Percentiles rank a stretch among this genome's conserved stretches.
Conservation (phyloP, 2,888 invertebrate species). For the Girardia tigrina region DNA sequence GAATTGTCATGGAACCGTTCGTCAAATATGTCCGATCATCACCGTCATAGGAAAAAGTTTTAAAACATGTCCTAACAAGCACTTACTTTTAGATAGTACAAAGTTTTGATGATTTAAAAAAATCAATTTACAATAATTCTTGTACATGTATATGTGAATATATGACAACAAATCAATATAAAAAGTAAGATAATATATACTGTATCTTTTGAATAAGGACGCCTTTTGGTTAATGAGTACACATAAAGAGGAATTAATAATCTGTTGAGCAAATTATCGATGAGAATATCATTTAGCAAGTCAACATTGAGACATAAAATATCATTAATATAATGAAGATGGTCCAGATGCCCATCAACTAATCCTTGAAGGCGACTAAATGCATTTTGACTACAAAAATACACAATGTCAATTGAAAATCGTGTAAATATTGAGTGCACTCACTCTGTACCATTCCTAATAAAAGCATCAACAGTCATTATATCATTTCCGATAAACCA, state of each 20-base stretch:
- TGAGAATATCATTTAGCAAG: constrained; percentile 77
- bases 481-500: constrained; percentile 98
- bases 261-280: constrained; percentile 80
- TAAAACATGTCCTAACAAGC: too few relatives aligned
- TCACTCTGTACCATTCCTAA: constrained; percentile 60
- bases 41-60: too few relatives aligned
- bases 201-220: background rate
- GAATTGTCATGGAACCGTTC: too few relatives aligned
- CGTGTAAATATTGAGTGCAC: too few relatives aligned
- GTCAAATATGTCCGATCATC: too few relatives aligned
- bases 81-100: too few relatives aligned
- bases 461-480: constrained; percentile 79
- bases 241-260: constrained; percentile 81
- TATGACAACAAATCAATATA: too few relatives aligned
- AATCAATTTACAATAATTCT: too few relatives aligned
- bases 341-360: constrained; percentile 89
- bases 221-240: constrained; percentile 62
- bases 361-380: constrained; percentile 76
- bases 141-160: too few relatives aligned
- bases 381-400: constrained; percentile 65
- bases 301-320: constrained; percentile 79
- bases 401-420: too few relatives aligned
- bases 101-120: too few relatives aligned
- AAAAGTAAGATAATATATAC: background rate
- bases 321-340: constrained; percentile 88